Conservation (phyloP, 1,140 invertebrate genomes). For the Odontomachus brunneus region DNA sequence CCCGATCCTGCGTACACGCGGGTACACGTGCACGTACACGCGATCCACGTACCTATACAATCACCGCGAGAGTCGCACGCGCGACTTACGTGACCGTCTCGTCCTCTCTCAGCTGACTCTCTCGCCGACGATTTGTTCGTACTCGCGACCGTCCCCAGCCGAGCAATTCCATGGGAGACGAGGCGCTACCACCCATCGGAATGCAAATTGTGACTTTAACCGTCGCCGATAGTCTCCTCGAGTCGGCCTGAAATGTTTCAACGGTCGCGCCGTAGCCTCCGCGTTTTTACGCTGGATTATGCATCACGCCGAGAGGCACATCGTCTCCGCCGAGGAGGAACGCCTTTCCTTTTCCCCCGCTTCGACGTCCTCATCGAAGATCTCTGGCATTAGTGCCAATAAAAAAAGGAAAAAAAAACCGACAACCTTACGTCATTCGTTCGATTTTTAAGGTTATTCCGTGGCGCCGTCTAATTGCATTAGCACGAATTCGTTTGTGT, state of each 20-base stretch:
- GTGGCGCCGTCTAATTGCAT: not conserved
- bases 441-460: constrained; percentile 17
- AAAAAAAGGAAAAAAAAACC: no score
- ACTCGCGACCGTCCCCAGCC: constrained; percentile 17
- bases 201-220: constrained; percentile 69
- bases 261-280: constrained; percentile 47
- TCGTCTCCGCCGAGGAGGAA: constrained; percentile 48
- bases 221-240: constrained; percentile 32
- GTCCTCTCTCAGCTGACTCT: constrained; percentile 60
- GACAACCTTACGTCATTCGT: not conserved
- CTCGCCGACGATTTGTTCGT: constrained; percentile 47
- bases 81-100: constrained; percentile 56
- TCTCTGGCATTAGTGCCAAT: no score
- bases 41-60: constrained; percentile 23
- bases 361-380: constrained; percentile 45
- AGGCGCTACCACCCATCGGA: constrained; percentile 65
- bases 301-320: constrained; percentile 48
- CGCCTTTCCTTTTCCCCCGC: constrained; percentile 53
- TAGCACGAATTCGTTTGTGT: not conserved
- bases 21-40: not conserved
- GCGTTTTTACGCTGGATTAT: constrained; percentile 55
- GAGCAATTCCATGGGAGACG: constrained; percentile 42
- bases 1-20: constrained; percentile 22
- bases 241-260: constrained; percentile 62
- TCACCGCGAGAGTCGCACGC: constrained; percentile 33